Evolutionary conservation across 2,797 vertebrate genomes (phyloP).

Genomic region (Psittacula echo): DNA sequence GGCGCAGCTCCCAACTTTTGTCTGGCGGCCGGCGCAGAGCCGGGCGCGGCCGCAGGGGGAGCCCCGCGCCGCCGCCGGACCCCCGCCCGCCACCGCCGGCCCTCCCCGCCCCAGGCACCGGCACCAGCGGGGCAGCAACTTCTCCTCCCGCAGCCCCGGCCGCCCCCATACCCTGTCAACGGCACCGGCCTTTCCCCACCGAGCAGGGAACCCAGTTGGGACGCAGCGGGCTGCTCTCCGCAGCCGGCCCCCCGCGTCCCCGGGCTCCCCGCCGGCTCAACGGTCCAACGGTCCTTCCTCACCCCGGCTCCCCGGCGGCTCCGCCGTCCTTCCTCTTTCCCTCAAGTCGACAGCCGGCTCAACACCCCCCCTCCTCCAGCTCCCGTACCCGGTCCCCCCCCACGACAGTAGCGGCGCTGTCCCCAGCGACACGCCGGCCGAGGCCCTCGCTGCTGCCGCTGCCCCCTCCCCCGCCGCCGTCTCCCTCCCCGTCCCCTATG

Average conservation of each 20-base stretch:
- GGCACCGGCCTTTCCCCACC: not conserved
- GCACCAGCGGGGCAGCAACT: not conserved
- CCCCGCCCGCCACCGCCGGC: not conserved
- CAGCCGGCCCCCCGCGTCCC: not conserved
- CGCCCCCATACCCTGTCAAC: not conserved
- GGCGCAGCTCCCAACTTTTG: slow-evolving; percentile 60
- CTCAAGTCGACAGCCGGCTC: not conserved
- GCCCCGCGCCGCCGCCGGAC: not conserved
- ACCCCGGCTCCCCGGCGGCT: not conserved
- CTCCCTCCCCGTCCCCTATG: slow-evolving; percentile 10
- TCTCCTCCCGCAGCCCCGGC: not conserved
- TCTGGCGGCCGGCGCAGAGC: slow-evolving; percentile 20
- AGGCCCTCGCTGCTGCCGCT: not conserved
- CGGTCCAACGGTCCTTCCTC: not conserved
- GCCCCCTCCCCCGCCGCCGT: not conserved
- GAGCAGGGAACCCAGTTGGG: not conserved
- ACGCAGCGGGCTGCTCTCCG: not conserved
- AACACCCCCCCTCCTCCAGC: not conserved
- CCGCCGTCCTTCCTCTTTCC: not conserved
- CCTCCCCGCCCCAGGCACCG: not conserved
- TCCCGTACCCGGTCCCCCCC: not conserved
- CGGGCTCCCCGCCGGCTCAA: not conserved
- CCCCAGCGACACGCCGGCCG: not conserved
- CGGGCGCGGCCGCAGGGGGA: slow-evolving; percentile 30
- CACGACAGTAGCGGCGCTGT: not conserved